phyloP scores from a whole-genome alignment of 2,797 vertebrate species.

The Tarsius wallacei region DNA sequence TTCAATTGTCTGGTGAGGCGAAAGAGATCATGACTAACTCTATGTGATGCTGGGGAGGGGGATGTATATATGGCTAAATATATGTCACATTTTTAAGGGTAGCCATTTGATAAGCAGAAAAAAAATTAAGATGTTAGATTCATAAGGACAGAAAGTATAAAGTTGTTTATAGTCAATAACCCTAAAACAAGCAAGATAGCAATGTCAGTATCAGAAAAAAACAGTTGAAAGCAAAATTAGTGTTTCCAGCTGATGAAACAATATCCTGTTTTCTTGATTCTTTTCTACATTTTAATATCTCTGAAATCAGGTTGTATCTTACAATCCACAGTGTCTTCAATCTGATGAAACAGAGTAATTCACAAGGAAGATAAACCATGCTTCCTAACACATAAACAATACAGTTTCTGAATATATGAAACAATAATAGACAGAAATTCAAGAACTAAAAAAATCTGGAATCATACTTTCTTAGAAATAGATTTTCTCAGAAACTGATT shows the following conservation, averaged over 20 bases:
- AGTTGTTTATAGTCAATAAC: not conserved
- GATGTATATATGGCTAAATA: not conserved
- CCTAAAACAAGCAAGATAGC: constrained; percentile 18
- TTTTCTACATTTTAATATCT: constrained; percentile 43
- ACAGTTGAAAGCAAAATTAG: not conserved
- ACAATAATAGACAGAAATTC: not conserved
- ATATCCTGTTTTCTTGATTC: constrained; percentile 16
- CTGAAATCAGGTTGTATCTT: constrained; percentile 49
- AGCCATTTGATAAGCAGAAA: not conserved
- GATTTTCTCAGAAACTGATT: constrained; percentile 31
- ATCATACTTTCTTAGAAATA: constrained; percentile 14
- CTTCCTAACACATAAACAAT: not conserved
- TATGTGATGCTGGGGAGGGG: not conserved
- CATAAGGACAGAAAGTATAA: not conserved
- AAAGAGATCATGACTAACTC: not conserved
- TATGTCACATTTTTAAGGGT: not conserved
- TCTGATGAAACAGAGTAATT: not conserved
- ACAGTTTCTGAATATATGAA: not conserved
- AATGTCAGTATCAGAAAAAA: constrained; percentile 3
- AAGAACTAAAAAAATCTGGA: not conserved
- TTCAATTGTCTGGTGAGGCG: not conserved
- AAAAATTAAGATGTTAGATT: constrained; percentile 1
- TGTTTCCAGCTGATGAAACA: constrained; percentile 10
- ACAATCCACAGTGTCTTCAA: not conserved
- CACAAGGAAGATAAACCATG: not conserved